Percentiles rank a stretch among this genome's conserved stretches.
Conservation (phyloP, 2,797 vertebrate genomes). For the Microchirus variegatus region DNA sequence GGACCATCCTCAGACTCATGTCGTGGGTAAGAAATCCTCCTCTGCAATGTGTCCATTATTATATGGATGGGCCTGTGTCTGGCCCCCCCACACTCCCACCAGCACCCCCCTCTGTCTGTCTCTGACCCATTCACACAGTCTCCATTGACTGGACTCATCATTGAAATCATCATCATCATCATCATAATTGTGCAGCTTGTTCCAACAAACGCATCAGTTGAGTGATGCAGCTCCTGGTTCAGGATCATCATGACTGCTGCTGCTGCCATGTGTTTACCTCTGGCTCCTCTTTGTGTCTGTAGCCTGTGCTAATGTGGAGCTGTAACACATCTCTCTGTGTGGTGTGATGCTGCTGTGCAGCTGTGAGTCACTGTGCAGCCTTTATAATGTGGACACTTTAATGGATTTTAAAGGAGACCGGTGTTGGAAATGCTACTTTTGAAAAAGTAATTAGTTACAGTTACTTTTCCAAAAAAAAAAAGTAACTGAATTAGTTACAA, state of each 20-base stretch:
- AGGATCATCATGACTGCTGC: conserved; percentile 22
- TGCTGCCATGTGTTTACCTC: conserved; percentile 8
- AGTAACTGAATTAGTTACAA: too few relatives aligned
- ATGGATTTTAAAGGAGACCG: background rate
- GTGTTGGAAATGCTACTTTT: too few relatives aligned
- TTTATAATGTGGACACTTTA: too few relatives aligned
- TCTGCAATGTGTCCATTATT: conserved; percentile 22
- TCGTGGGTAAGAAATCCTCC: conserved; percentile 85
- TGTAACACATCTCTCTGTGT: conserved; percentile 18
- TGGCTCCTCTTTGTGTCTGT: conserved; percentile 58
- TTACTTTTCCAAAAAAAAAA: too few relatives aligned
- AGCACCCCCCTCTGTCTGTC: background rate
- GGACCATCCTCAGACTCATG: conserved; percentile 87
- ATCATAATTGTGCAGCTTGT: too few relatives aligned
- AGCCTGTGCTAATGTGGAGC: conserved; percentile 12
- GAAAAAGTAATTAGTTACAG: too few relatives aligned
- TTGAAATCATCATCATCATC: too few relatives aligned
- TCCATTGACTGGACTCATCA: background rate
- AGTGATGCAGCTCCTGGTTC: conserved; percentile 17
- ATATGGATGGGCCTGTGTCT: conserved; percentile 42
- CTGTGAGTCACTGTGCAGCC: too few relatives aligned
- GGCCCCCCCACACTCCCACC: conserved; percentile 14
- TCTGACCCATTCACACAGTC: conserved; percentile 27
- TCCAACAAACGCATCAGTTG: background rate
- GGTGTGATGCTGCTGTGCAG: conserved; percentile 19